Evolutionary conservation across 64 coral and sea anemone species (phyloP), one percentile per base, ranked within the genome.

Genomic region (Hydrozoanthus tunicans): DNA sequence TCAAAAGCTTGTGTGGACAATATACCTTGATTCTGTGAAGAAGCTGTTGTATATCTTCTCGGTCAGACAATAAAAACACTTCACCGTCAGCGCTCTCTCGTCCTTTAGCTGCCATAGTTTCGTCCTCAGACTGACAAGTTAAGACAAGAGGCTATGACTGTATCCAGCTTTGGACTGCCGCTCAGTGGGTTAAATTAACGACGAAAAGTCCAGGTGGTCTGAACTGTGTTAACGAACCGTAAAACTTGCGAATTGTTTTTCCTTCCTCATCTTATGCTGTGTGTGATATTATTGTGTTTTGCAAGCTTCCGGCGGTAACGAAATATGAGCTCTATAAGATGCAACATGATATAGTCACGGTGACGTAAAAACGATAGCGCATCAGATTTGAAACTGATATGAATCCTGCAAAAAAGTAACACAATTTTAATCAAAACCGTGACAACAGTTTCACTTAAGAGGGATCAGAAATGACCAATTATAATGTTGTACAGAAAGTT

Each of bases 1-100:
- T 23, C 6, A 68, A 7, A 54, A n/a, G 1, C 67, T 26, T 66
- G 24, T 10, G 5, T 68, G 17, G n/a, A 17, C 13, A 14, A 86
- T 26, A 20, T 58, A 86, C 84, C 84, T 88, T 88, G 69, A 88
- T 88, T 88, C 84, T 74, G 24, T 26, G 56, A 72, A 88, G 84
- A 24, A 88, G 68, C 53, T 88, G 69, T 6, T 75, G 69, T 9
- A 88, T 74, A 57, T 88, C 84, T 24, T 88, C 84, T 75, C 84
- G 55, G 69, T 73, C 84, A 23, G 51, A 64, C 20, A 58, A 14
- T 57, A 59, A 5, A 32, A 3, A 15, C 3, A 43, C 23, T 25
- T 58, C 20, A 3, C 70, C 68, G n/a, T 6, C 17, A 58, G 9
- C n/a, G 4, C 20, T 24, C 24, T 73, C 10, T 7, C 57, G 11